Base-by-base conservation (phyloP, 2,888 invertebrate genomes). In the Aphidoletes aphidimyza region DNA sequence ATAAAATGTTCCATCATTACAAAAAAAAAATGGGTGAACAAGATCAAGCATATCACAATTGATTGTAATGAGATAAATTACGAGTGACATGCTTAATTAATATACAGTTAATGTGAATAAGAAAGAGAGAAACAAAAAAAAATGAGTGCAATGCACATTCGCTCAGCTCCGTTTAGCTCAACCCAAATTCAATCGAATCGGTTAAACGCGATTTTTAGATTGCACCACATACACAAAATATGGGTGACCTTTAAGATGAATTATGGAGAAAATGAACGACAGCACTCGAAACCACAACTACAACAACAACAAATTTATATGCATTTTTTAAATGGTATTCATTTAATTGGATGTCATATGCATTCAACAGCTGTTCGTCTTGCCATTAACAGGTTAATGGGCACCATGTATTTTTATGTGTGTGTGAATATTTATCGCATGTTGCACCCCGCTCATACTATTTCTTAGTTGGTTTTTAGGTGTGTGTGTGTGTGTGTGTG, bases 31-130 rank as follows among this genome's bases (percentile, higher is more conserved):
- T 69, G 30, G 30, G 69, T 69, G 34, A 69, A 69, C 69, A 69
- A 69, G 69, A 69, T 69, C 69, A 69, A 30, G 69, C 69, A 69
- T 34, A 69, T 69, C 34, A 69, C 34, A 69, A 69, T 11, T 30
- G 69, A 30, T 69, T 69, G 34, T 30, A 69, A 69, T 69, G 69
- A 30, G 34, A 11, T 69, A 11, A 69, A 69, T 14, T 30, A 34
- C 2, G 14, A 69, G 17, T 26, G 69, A 69, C 69, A n/a, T 30
- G 8, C 34, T 69, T 69, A 30, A 69, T 69, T 69, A 69, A 69
- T 19, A 69, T 69, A 11, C 34, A 30, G 69, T 14, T 26, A 69
- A 8, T 30, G 11, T 30, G 69, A 9, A 69, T n/a, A n/a, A n/a
- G n/a, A n/a, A n/a, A n/a, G n/a, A n/a, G n/a, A n/a, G n/a, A n/a